Percentiles rank a stretch among this genome's conserved stretches.
phyloP scores from a whole-genome alignment of 2,113 vertebrate genomes.

The Alectura lathami region DNA sequence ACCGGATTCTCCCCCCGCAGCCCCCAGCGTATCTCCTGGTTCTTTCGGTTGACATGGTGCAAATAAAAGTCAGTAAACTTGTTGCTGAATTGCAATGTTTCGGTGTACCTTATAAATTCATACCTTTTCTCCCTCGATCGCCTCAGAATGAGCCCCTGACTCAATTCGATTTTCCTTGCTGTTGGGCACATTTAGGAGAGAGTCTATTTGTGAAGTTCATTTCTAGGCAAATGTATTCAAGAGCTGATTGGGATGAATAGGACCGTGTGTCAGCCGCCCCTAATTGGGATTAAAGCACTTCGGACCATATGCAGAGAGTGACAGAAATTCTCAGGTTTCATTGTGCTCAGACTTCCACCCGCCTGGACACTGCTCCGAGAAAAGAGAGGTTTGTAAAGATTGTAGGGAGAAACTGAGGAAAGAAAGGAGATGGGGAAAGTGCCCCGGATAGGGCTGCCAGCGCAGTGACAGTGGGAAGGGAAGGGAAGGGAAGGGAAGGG shows the following conservation, averaged over 20 bases:
- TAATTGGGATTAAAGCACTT: conserved; percentile 99
- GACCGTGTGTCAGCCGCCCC: conserved; percentile 98
- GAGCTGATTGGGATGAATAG: conserved; percentile 89
- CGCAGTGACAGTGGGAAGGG: neutral
- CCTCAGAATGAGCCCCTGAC: conserved; percentile 87
- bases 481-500: too few relatives aligned
- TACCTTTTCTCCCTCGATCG: conserved; percentile 92
- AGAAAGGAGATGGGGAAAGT: conserved; percentile 53
- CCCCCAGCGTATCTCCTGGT: conserved; percentile 82
- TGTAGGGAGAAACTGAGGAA: conserved; percentile 68
- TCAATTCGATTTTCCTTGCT: conserved; percentile 99
- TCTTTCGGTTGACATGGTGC: conserved; percentile 91
- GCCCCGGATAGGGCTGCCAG: too few relatives aligned
- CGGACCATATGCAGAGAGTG: conserved; percentile 95
- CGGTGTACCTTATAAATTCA: conserved; percentile 99
- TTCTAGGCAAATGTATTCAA: conserved; percentile 99
- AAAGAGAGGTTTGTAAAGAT: conserved; percentile 68
- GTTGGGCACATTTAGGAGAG: conserved; percentile 92
- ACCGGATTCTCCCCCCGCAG: conserved; percentile 75
- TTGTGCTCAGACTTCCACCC: conserved; percentile 91
- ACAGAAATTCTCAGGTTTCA: conserved; percentile 94
- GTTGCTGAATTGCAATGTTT: conserved; percentile 96
- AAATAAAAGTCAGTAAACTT: conserved; percentile 93
- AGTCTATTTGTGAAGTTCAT: conserved; percentile 97
- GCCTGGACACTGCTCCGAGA: conserved; percentile 75